Base-by-base conservation (phyloP, 2,797 vertebrate genomes). In the Gouania willdenowi region DNA sequence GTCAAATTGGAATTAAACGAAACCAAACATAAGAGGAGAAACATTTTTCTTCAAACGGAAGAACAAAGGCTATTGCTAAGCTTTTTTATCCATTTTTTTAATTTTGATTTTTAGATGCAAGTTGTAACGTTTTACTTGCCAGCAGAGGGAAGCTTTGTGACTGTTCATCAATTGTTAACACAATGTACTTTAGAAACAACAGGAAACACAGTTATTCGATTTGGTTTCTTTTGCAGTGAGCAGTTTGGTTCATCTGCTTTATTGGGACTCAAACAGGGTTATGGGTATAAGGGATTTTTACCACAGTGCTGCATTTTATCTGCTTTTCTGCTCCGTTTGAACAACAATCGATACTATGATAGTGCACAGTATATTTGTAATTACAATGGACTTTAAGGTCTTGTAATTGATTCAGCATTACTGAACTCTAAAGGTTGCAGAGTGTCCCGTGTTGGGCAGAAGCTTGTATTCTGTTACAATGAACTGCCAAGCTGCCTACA, bases 281-380 rank as follows among this genome's bases (percentile, higher is more conserved):
- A 42, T 70, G 67, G 75, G 51, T 67, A 51, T 61, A 79, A 38
- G 49, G 68, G 73, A 70, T 88, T 88, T 88, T 88, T 87, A 85
- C 80, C 76, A 77, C 72, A 76, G 70, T 84, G 76, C 75, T 85
- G 85, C 83, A 85, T 89, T 89, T 87, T 81, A 87, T 83, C 65
- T 72, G 79, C 75, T 67, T 41, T 68, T 73, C 72, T 65, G 50
- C 56, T 68, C 55, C 60, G 75, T 85, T 82, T 18, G 48, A 69
- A 62, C 67, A 69, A 69, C 60, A 86, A 71, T 41, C 36, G 39
- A 51, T 42, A 47, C 45, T 52, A 60, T 45, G 65, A 55, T 69
- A 82, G 66, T 87, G 74, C 66, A 73, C 32, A 41, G 73, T 75
- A 60, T 82, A 79, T 82, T 79, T 85, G 60, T 87, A 77, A 81